Evolutionary conservation across 2,113 vertebrate species (phyloP), one percentile per base, ranked within the genome.

Genomic region (Scartelaos histophorus): DNA sequence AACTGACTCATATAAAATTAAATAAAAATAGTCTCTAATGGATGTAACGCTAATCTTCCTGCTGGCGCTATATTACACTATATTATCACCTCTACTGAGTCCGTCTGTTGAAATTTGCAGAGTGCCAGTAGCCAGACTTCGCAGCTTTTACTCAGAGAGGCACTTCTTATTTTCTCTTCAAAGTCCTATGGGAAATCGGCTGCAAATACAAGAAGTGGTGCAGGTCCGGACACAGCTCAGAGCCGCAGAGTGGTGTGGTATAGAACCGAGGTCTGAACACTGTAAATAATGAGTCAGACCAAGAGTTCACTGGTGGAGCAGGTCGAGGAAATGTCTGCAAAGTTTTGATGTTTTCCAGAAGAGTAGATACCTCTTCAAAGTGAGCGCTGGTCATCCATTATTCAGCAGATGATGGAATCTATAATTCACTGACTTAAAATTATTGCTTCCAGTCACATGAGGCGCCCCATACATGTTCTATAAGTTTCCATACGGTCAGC

Each of bases 151-250:
- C 70, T 79, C 71, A 69, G 29, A 67, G 38, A 74, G 60, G 51
- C 71, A 65, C 35, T 77, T 25, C 22, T 72, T n/a, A 75, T 72
- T 84, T 81, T 82, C 45, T 13, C 47, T 74, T 85, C 7, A 73
- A 79, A 73, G 35, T 82, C 79, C 72, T 76, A 22, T 25, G 79
- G 79, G 76, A 75, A 81, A 83, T 58, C 21, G 49, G 78, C 69
- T 24, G 75, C 53, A 81, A 73, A 85, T 71, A 76, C 47, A 81
- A 73, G 83, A 81, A 73, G 83, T 70, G 74, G 68, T 74, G 81
- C 66, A 77, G 56, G 54, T 47, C 29, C 46, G 62, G 49, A 25
- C 29, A 57, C 2, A 54, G 46, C 35, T 29, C 57, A 68, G 58
- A 66, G 53, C 60, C 67, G 65, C 65, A 71, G 67, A 81, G 79